phyloP scores from a whole-genome alignment of 2,888 invertebrate species.

The Mesoligia furuncula region DNA sequence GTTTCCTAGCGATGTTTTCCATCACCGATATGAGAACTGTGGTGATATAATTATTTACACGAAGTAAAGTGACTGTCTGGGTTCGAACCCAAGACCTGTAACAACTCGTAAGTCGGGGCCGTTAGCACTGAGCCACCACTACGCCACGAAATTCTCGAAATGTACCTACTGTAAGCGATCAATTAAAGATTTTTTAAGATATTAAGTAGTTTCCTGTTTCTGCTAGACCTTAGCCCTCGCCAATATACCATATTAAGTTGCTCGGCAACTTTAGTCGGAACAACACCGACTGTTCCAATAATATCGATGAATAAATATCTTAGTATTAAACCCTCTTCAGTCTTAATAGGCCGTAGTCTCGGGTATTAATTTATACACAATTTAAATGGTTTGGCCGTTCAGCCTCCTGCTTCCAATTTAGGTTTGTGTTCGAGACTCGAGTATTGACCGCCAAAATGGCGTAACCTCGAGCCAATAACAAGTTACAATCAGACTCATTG shows the following conservation, averaged over 20 bases:
- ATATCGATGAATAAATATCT: constrained; percentile 35
- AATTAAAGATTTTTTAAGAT: neutral
- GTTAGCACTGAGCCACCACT: neutral
- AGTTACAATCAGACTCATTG: constrained; percentile 15
- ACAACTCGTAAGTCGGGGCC: neutral
- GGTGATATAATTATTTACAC: neutral
- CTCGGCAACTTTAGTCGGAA: neutral
- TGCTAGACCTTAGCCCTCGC: neutral
- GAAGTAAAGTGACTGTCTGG: neutral
- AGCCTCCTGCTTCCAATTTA: constrained; percentile 35
- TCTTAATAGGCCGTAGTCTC: constrained; percentile 12
- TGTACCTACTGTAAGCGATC: no score
- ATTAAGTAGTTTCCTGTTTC: neutral
- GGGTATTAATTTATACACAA: constrained; percentile 29
- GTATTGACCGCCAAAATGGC: constrained; percentile 41
- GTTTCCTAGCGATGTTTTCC: neutral
- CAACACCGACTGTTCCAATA: neutral
- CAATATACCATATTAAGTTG: neutral
- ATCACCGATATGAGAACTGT: neutral
- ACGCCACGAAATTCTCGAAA: neutral
- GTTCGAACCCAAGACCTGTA: neutral
- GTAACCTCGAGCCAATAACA: constrained; percentile 24
- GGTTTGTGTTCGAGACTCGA: constrained; percentile 25
- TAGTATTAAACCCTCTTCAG: constrained; percentile 22
- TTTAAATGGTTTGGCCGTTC: constrained; percentile 16